Base-by-base conservation (phyloP, 2,113 vertebrate genomes). In the Enhydra lutris region DNA sequence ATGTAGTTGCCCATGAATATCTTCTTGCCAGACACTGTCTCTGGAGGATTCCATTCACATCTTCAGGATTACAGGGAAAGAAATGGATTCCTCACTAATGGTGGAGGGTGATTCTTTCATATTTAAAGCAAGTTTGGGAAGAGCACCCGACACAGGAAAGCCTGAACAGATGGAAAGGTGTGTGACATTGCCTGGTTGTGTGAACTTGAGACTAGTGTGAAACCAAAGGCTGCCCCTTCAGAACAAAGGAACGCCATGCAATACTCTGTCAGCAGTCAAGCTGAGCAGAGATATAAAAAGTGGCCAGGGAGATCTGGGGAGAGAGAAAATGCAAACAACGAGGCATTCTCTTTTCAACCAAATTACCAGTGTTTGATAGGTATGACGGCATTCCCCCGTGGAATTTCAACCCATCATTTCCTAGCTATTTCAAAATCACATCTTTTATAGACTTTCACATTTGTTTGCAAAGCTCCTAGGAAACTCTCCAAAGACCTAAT, bases 181-280 rank as follows among this genome's bases (percentile, higher is more conserved):
- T 98, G 86, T 97, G 95, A 97, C 69, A 95, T 67, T 82, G 91
- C 74, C 95, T 98, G 85, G 42, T 79, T 87, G 34, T 92, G 67
- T 93, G 97, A 98, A 98, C 96, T 98, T 98, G 86, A 98, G 90
- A 88, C 76, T n/a, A 63, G 65, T 91, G 42, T 63, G 90, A 84
- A 98, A 97, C 95, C 98, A 98, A 98, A 97, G 97, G 97, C 89
- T 93, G 97, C 97, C 91, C 97, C 98, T 97, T 95, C 94, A 96
- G 98, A 98, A 98, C 98, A 98, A 97, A 97, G 98, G 96, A 98
- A 89, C 50, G 52, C 88, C 94, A 67, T 81, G 71, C 3, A 81
- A 67, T 47, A 91, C 80, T 91, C 96, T 78, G 80, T 65, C 94
- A 94, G 95, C 93, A 97, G 80, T 55, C 92, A 90, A 82, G 92